Base-by-base conservation (phyloP, 2,888 invertebrate species). In the Ophion obscuratus region DNA sequence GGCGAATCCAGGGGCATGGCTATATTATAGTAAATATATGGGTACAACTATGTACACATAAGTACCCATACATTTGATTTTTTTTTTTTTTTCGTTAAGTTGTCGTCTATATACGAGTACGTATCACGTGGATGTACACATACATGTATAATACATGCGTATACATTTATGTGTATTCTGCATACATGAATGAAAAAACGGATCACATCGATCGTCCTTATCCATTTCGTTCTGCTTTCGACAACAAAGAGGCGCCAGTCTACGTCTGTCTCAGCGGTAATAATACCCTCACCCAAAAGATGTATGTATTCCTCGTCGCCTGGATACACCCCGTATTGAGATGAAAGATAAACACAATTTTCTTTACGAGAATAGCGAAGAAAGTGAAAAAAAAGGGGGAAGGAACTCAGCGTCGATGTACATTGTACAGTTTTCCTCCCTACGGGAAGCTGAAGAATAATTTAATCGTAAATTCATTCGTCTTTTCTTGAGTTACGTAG, bases 261-360 rank as follows among this genome's bases (percentile, higher is more conserved):
- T 17, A 67, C 61, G 75, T 76, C 61, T 81, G 68, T 11, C 53
- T 70, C 61, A 27, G 47, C 68, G 70, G 68, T 79, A 59, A 79
- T 79, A 62, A 53, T 53, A 53, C 61, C 70, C 61, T 44, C 79
- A 53, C 27, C 24, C 7, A 27, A 70, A 44, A 47, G 40, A 76
- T 36, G 11, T 47, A 53, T 53, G 31, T 31, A 66, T 76, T 31
- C 11, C 53, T 57, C 31, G 53, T 67, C 66, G 61, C 59, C 27
- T 27, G 44, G 36, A 20, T 10, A 31, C 47, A 70, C 20, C 36
- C 47, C 62, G 36, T 53, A 71, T 70, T 24, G 61, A 59, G 61
- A 78, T 78, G 73, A 83, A 83, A 82, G 73, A 78, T 64, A 67
- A 83, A 78, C 73, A 66, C n/a, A 57, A 66, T 73, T 74, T 78